Evolutionary conservation across 23 tunicate species (phyloP).

Genomic region (Trididemnum clinides): DNA sequence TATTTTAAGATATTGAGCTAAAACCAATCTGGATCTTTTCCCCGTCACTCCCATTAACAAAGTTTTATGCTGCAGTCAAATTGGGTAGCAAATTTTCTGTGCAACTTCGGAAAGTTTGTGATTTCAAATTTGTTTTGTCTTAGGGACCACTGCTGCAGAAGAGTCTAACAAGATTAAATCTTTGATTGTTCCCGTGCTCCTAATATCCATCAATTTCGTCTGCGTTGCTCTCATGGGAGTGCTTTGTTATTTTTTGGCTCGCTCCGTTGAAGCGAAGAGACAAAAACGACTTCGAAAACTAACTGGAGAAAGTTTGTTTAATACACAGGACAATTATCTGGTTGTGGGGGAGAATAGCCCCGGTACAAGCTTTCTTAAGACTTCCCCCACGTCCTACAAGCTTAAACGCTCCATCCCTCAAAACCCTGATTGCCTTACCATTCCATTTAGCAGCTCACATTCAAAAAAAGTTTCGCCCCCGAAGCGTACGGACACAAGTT

Average conservation of each 20-base stretch:
- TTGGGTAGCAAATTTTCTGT: no score
- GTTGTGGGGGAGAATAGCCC: not conserved
- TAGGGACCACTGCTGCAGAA: not conserved
- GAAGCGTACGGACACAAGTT: no score
- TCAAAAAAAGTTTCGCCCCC: no score
- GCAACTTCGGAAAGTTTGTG: no score
- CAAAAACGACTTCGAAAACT: not conserved
- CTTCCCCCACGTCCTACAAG: no score
- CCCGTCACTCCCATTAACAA: no score
- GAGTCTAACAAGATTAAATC: not conserved
- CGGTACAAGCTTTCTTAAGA: not conserved
- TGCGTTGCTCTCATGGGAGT: constrained; percentile 4
- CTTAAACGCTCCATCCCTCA: no score
- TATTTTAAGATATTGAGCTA: no score
- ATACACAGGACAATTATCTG: not conserved
- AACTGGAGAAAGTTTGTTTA: not conserved
- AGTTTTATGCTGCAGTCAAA: no score
- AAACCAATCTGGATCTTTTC: no score
- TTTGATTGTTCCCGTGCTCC: not conserved
- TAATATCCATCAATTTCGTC: not conserved
- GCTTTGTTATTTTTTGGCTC: constrained; percentile 13
- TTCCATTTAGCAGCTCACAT: no score
- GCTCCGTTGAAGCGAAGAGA: not conserved
- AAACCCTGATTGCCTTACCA: no score
- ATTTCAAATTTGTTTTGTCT: not conserved